Conservation (phyloP, 2,113 vertebrate species). For the Gymnocephalus cernua region DNA sequence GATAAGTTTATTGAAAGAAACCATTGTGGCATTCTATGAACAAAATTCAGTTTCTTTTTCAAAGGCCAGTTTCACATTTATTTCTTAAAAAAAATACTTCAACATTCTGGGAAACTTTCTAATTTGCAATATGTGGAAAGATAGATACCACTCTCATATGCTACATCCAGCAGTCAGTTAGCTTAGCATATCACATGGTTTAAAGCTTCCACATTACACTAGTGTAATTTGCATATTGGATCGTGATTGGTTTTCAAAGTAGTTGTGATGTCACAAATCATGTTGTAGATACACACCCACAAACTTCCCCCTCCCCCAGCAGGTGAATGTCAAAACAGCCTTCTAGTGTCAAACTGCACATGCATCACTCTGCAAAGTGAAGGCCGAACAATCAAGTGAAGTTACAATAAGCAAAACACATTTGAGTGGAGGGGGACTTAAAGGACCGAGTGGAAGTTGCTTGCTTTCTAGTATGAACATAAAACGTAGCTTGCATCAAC, state of each 20-base stretch:
- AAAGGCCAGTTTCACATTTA: constrained; percentile 4
- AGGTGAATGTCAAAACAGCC: neutral
- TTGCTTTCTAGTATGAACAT: neutral
- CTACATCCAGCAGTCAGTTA: neutral
- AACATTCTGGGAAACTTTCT: neutral
- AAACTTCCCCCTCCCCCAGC: neutral
- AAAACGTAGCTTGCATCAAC: constrained; percentile 23
- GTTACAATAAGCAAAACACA: neutral
- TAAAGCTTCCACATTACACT: neutral
- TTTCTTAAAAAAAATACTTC: constrained; percentile 12
- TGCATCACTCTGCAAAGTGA: neutral
- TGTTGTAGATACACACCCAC: neutral
- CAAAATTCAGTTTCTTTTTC: neutral
- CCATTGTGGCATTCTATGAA: neutral
- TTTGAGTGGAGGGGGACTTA: neutral
- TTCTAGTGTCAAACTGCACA: neutral
- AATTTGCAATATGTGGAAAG: neutral
- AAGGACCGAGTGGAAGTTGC: neutral
- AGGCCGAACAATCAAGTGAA: constrained; percentile 1
- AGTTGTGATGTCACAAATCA: neutral
- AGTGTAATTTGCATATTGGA: neutral
- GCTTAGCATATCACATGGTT: neutral
- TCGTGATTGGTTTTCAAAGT: neutral
- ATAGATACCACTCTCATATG: neutral
- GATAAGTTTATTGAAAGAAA: neutral